Conservation (phyloP, 2,888 invertebrate species). For the Brassicogethes aeneus region DNA sequence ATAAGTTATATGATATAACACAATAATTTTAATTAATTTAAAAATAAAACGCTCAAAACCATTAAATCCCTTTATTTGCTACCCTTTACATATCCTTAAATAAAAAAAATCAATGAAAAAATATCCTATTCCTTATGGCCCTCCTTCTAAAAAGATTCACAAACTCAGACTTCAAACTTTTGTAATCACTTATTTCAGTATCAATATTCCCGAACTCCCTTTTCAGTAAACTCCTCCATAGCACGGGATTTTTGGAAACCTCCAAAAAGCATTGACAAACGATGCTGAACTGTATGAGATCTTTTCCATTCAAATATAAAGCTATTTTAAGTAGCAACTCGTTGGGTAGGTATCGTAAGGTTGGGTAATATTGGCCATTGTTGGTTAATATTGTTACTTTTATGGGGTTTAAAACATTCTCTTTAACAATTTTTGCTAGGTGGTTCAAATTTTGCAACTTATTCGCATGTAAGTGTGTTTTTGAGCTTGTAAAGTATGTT, state of each 20-base stretch:
- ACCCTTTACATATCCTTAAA: too few species aligned
- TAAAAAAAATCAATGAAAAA: too few species aligned
- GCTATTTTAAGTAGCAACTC: slow-evolving; percentile 35
- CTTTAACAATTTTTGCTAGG: slow-evolving; percentile 32
- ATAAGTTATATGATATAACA: neutral
- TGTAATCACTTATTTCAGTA: too few species aligned
- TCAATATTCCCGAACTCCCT: too few species aligned
- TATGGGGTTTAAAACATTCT: slow-evolving; percentile 28
- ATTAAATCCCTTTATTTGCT: too few species aligned
- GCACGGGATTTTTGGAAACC: slow-evolving; percentile 17
- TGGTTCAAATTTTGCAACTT: slow-evolving; percentile 31
- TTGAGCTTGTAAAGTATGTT: slow-evolving; percentile 26
- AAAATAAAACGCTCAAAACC: too few species aligned
- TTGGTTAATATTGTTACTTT: slow-evolving; percentile 23
- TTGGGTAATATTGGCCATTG: slow-evolving; percentile 20
- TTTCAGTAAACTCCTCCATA: slow-evolving; percentile 18
- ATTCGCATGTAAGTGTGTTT: slow-evolving; percentile 10
- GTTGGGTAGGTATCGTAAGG: slow-evolving; percentile 36
- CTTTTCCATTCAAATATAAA: slow-evolving; percentile 20
- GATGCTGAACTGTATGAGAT: slow-evolving; percentile 20
- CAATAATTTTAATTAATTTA: too few species aligned
- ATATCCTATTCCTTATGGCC: too few species aligned
- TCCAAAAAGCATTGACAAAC: slow-evolving; percentile 25
- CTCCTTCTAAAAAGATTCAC: too few species aligned
- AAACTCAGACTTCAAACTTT: too few species aligned